Percentiles rank a stretch among this genome's conserved stretches.
phyloP scores from a whole-genome alignment of 2,888 invertebrate genomes.

The Bombyx huttoni region DNA sequence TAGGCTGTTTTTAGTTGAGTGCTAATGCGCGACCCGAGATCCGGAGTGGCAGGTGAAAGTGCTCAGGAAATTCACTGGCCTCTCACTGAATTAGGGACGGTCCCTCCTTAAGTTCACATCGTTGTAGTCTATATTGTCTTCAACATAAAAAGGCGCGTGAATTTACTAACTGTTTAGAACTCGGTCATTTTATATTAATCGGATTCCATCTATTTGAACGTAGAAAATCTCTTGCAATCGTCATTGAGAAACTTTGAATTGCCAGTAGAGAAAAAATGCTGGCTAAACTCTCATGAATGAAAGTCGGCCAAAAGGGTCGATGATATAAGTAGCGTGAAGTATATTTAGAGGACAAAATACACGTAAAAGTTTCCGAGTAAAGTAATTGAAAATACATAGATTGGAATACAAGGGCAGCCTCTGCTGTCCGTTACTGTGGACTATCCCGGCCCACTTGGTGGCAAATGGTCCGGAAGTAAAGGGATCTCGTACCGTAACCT shows the following conservation, averaged over 20 bases:
- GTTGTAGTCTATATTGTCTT: neutral
- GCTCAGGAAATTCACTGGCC: neutral
- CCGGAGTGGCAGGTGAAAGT: neutral
- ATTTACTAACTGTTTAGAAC: too few relatives aligned
- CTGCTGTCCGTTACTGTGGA: constrained; percentile 57
- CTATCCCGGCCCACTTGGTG: constrained; percentile 64
- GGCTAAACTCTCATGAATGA: neutral
- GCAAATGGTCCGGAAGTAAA: constrained; percentile 61
- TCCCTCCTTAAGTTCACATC: neutral
- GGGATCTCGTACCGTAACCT: constrained; percentile 51
- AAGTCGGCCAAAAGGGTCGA: neutral
- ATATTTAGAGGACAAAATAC: constrained; percentile 9
- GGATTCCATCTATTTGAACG: neutral
- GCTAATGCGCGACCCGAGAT: neutral
- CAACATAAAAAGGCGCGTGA: too few relatives aligned
- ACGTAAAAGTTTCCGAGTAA: constrained; percentile 20
- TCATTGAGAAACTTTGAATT: neutral
- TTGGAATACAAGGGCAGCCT: constrained; percentile 29
- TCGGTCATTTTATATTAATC: neutral
- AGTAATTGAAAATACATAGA: constrained; percentile 53
- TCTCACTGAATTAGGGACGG: neutral
- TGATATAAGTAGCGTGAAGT: neutral
- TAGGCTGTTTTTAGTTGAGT: constrained; percentile 5
- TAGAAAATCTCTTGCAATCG: neutral
- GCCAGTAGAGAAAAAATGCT: neutral